Evolutionary conservation across 2,888 invertebrate species (phyloP).

Genomic region (Chymomyza procnemis): DNA sequence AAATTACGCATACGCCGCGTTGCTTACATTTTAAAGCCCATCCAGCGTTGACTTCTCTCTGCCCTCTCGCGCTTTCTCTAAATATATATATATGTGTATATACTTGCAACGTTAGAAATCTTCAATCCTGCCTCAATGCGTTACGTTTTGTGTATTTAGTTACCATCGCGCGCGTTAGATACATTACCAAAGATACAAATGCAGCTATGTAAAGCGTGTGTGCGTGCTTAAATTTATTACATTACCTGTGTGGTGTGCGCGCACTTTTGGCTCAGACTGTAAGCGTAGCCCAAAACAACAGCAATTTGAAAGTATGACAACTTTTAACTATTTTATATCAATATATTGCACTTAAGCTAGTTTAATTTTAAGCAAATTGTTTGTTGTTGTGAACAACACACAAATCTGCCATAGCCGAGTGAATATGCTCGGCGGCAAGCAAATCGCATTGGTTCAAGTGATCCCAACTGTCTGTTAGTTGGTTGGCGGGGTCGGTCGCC

Average conservation of each 20-base stretch:
- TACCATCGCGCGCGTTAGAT: not conserved
- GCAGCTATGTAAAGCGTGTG: not conserved
- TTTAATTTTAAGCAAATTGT: constrained; percentile 21
- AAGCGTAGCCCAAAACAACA: not conserved
- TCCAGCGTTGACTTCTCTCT: not conserved
- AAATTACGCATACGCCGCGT: constrained; percentile 28
- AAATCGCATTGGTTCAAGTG: not conserved
- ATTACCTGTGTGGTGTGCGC: not conserved
- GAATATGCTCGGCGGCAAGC: not conserved
- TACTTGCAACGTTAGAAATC: not conserved
- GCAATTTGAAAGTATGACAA: not conserved
- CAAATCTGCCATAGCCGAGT: too few species aligned
- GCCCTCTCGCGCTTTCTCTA: too few species aligned
- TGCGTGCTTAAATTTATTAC: not conserved
- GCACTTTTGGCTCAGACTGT: not conserved
- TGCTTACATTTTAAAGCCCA: constrained; percentile 15
- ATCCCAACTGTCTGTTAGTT: not conserved
- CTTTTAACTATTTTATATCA: not conserved
- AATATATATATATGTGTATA: too few species aligned
- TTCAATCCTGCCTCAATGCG: not conserved
- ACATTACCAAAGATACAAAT: not conserved
- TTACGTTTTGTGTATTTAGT: not conserved
- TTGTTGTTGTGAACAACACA: constrained; percentile 29
- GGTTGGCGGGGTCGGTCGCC: not conserved
- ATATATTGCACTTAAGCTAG: too few species aligned